phyloP scores from a whole-genome alignment of 2,113 vertebrate species.

The Sylvilagus bachmani region DNA sequence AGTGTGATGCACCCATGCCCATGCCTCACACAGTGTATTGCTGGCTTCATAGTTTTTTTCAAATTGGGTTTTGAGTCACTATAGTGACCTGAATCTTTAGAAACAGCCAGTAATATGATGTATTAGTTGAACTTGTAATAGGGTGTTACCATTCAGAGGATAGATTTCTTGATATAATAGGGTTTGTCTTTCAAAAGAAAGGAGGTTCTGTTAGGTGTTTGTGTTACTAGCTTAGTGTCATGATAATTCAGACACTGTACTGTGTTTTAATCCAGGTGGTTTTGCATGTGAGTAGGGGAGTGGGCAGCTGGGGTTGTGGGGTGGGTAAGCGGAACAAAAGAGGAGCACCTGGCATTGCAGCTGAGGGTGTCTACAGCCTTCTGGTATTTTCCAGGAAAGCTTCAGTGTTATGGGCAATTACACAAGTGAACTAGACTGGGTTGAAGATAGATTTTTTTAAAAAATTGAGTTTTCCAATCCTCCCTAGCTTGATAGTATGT shows the following conservation, averaged over 20 bases:
- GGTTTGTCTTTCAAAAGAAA: conserved; percentile 68
- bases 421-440: background rate
- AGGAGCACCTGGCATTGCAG: background rate
- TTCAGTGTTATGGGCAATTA: background rate
- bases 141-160: conserved; percentile 49
- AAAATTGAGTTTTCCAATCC: background rate
- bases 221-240: conserved; percentile 53
- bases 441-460: background rate
- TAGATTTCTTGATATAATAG: conserved; percentile 71
- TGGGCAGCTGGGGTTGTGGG: background rate
- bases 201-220: conserved; percentile 56
- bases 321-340: background rate
- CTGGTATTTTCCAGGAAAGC: background rate
- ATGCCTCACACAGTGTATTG: conserved; percentile 9
- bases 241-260: conserved; percentile 57
- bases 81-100: conserved; percentile 72
- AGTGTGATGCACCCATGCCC: conserved; percentile 29
- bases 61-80: conserved; percentile 72
- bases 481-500: background rate
- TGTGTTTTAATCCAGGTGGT: conserved; percentile 52
- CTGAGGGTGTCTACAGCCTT: background rate
- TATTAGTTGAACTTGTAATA: conserved; percentile 72
- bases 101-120: conserved; percentile 62
- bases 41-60: conserved; percentile 66
- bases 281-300: background rate